Evolutionary conservation across 2,888 invertebrate species (phyloP).

Genomic region (Aphidius colemani): DNA sequence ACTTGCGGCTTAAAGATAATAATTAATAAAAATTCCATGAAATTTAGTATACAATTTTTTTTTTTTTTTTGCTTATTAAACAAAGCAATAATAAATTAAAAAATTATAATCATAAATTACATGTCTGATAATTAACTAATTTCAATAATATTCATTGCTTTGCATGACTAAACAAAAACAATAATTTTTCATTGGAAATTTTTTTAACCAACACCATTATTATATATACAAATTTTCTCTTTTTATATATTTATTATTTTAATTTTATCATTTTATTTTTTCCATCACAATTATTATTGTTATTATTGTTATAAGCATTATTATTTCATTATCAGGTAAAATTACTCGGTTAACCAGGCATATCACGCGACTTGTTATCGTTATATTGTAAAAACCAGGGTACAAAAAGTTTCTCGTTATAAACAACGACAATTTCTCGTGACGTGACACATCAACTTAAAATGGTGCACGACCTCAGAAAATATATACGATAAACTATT

Average conservation of each 20-base stretch:
- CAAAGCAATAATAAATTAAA: too few relatives aligned
- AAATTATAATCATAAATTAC: too few relatives aligned
- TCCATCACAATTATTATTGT: constrained; percentile 4
- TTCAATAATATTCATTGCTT: too few relatives aligned
- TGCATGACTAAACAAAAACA: too few relatives aligned
- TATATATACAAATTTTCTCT: too few relatives aligned
- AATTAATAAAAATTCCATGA: neutral
- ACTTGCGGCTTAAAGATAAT: neutral
- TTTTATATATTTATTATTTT: neutral
- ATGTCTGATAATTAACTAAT: too few relatives aligned
- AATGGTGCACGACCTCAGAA: constrained; percentile 3
- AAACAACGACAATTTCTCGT: neutral
- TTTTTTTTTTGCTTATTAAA: too few relatives aligned
- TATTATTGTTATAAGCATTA: neutral
- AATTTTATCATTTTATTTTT: constrained; percentile 1
- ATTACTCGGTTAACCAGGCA: constrained; percentile 6
- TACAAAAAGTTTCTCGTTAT: neutral
- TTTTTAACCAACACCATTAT: too few relatives aligned
- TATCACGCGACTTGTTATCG: constrained; percentile 7
- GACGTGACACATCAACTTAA: constrained; percentile 10
- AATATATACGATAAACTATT: neutral
- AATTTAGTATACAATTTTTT: neutral
- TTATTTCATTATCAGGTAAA: constrained; percentile 1
- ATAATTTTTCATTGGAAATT: too few relatives aligned
- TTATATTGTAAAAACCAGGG: neutral